Evolutionary conservation across 2,113 vertebrate genomes (phyloP).

Genomic region (Spea bombifrons): DNA sequence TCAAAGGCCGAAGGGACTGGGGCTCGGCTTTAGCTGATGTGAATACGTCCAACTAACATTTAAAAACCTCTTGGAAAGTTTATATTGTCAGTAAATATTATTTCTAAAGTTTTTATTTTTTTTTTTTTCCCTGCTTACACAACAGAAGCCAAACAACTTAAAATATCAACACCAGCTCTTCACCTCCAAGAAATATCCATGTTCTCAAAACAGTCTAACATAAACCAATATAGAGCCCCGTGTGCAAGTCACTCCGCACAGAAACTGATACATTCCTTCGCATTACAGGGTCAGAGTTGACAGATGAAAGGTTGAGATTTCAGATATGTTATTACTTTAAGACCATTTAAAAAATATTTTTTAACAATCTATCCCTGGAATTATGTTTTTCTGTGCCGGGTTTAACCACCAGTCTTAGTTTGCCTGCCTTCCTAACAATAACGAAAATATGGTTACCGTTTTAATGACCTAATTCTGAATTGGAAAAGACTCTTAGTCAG

Average conservation of each 20-base stretch:
- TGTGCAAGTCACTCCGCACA: neutral
- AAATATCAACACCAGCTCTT: slow-evolving; percentile 29
- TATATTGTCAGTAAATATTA: slow-evolving; percentile 28
- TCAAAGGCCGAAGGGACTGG: slow-evolving; percentile 89
- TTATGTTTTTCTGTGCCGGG: too few species aligned
- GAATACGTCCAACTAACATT: slow-evolving; percentile 47
- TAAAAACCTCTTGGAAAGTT: neutral
- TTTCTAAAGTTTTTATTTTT: slow-evolving; percentile 38
- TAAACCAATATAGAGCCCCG: slow-evolving; percentile 56
- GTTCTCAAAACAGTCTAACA: slow-evolving; percentile 43
- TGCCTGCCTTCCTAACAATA: too few species aligned
- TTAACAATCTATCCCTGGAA: too few species aligned
- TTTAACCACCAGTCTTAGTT: too few species aligned
- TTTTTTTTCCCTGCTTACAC: slow-evolving; percentile 1
- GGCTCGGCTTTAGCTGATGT: slow-evolving; percentile 89
- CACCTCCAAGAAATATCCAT: slow-evolving; percentile 31
- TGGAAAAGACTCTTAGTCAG: too few species aligned
- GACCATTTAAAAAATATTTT: too few species aligned
- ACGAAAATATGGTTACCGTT: too few species aligned
- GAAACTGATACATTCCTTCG: neutral
- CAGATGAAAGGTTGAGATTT: too few species aligned
- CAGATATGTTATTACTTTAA: too few species aligned
- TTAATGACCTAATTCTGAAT: too few species aligned
- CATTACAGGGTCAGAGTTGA: neutral
- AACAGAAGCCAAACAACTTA: slow-evolving; percentile 48